These are phyloP conservation scores for Arrhopalites spinosus DNA, from an alignment of 2,888 invertebrate genomes.

Conservation along the genomic window DNA sequence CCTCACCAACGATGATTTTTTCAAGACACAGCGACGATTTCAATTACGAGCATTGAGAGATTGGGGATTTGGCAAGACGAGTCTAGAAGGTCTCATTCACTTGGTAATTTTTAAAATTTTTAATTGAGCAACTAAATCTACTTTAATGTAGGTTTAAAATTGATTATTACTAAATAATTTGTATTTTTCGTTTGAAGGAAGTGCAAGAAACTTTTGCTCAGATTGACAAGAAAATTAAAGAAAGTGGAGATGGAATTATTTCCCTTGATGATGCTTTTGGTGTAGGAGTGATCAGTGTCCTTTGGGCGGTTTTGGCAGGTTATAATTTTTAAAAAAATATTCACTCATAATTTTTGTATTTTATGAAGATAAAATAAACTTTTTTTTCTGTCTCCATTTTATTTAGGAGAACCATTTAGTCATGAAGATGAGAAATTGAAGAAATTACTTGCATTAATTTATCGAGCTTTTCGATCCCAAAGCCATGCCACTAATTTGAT, in stretches of 20 bases:
- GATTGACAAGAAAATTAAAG: conserved; percentile 25
- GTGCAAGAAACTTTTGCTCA: conserved; percentile 57
- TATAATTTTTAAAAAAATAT: not conserved
- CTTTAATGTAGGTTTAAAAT: not conserved
- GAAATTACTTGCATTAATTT: conserved; percentile 33
- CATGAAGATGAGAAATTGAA: conserved; percentile 52
- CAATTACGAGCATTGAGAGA: conserved; percentile 63
- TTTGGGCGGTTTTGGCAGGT: conserved; percentile 52
- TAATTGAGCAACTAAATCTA: not conserved
- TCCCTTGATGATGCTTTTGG: conserved; percentile 39
- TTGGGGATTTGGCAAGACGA: conserved; percentile 65
- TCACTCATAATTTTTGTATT: too few species aligned
- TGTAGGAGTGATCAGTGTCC: conserved; percentile 49
- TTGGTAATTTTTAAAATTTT: not conserved
- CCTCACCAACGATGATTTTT: conserved; percentile 64
- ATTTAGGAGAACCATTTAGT: conserved; percentile 29
- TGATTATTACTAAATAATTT: not conserved
- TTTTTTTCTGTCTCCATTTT: too few species aligned
- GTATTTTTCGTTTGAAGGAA: conserved; percentile 59
- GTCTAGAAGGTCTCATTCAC: conserved; percentile 64
- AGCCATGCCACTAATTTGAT: conserved; percentile 30
- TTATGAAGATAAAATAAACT: too few species aligned
- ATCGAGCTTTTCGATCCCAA: conserved; percentile 39
- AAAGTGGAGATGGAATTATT: conserved; percentile 17
- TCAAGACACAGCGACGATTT: conserved; percentile 66